phyloP scores from a whole-genome alignment of 2,888 invertebrate species.

The Ophonus ardosiacus region DNA sequence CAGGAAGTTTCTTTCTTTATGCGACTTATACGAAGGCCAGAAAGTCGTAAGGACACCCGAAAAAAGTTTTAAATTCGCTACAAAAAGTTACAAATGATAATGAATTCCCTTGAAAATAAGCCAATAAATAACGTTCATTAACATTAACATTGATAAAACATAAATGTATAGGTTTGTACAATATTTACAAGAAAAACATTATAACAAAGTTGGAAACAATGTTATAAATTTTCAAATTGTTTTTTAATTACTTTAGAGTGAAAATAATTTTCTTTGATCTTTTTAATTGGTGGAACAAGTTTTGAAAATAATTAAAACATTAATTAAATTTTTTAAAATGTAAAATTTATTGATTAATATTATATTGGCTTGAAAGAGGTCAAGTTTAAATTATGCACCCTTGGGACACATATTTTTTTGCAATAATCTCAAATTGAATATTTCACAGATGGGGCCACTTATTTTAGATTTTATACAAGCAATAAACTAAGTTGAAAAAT shows the following conservation, averaged over 20 bases:
- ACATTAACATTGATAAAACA: neutral
- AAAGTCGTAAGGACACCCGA: neutral
- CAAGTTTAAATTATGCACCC: too few species aligned
- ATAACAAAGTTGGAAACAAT: neutral
- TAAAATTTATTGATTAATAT: neutral
- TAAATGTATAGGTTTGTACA: neutral
- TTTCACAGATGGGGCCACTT: too few species aligned
- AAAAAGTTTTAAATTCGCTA: neutral
- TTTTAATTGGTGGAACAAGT: neutral
- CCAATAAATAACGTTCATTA: neutral
- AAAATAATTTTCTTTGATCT: neutral
- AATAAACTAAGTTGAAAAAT: too few species aligned
- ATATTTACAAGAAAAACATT: neutral
- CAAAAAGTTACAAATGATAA: neutral
- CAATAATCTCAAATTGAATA: too few species aligned
- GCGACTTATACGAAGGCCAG: constrained; percentile 8
- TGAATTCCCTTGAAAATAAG: neutral
- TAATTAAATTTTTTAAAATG: neutral
- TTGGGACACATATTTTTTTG: too few species aligned
- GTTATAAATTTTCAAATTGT: neutral
- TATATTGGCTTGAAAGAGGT: too few species aligned
- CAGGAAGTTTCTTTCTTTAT: constrained; percentile 34
- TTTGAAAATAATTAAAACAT: neutral
- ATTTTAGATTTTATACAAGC: too few species aligned
- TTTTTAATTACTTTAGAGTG: constrained; percentile 3